Evolutionary conservation across 1,140 invertebrate species (phyloP), one percentile per base, ranked within the genome.

Genomic region (Caenorhabditis latens): DNA sequence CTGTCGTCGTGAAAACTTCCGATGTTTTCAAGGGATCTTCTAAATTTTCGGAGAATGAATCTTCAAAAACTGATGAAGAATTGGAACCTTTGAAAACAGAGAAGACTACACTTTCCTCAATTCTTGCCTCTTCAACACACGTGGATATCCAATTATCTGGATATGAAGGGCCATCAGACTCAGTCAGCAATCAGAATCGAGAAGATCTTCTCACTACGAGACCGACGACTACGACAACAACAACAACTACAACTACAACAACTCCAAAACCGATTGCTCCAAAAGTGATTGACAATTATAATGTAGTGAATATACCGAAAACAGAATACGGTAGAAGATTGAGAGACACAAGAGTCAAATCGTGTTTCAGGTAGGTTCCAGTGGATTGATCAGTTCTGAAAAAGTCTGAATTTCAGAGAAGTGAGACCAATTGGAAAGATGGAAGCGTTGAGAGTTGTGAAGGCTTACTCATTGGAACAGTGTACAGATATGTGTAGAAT

Each of bases 401-500:
- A 32, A 32, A 32, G 0, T 32, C 32, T 32, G 32, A 32, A 32
- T 83, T 88, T 53, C 82, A 88, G 87, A 19, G 84, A 88, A 88
- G 83, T 88, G 2, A 46, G 79, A 11, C 84, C 87, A 24, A 58
- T 84, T n/a, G 63, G 67, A 21, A 86, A 83, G 43, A 83, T 86
- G 55, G 87, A 86, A 42, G 61, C 86, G 9, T 46, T 61, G n/a
- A 21, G 87, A 53, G 85, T 88, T 7, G 43, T 86, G 4, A 86
- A 84, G 53, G 85, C 87, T 8, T 84, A 88, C 42, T 88, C 87
- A 4, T 19, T 88, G 85, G 87, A 88, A 42, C 87, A 88, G 65
- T 88, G 87, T 58, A 88, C 85, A 1, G 87, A 88, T 58, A 88
- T 88, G 67, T 88, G 87, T 42, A 24, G 87, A 32, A 50, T 88